Percentiles rank a stretch among this genome's conserved stretches.
phyloP scores from a whole-genome alignment of 1,140 invertebrate genomes.

The Halesus radiatus region DNA sequence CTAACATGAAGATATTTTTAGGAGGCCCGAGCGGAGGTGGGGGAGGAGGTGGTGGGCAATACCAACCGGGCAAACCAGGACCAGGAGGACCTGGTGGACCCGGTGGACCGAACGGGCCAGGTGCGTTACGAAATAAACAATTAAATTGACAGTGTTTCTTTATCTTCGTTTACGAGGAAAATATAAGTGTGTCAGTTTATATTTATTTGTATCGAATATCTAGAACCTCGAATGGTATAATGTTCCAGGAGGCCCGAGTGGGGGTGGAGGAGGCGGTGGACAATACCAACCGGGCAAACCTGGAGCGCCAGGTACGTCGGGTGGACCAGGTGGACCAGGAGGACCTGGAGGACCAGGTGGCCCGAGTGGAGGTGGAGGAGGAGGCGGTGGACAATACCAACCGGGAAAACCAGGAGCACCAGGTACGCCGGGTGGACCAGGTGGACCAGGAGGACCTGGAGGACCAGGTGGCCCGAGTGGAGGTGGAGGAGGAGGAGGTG shows the following conservation, averaged over 20 bases:
- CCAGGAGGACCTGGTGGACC: slow-evolving; percentile 14
- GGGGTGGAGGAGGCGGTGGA: slow-evolving; percentile 14
- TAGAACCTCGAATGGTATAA: background rate
- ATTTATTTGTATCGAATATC: background rate
- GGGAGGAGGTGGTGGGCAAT: too few relatives aligned
- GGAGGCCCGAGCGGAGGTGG: too few relatives aligned
- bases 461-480: background rate
- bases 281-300: slow-evolving; percentile 10
- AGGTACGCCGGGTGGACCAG: slow-evolving; percentile 29
- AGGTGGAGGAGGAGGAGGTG: slow-evolving; percentile 11
- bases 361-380: slow-evolving; percentile 16
- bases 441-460: slow-evolving; percentile 6
- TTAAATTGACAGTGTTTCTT: background rate
- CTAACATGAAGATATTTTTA: too few relatives aligned
- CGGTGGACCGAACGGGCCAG: background rate
- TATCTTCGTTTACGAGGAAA: too few relatives aligned
- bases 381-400: slow-evolving; percentile 18
- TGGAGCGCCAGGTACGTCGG: slow-evolving; percentile 28
- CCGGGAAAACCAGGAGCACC: slow-evolving; percentile 45
- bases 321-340: slow-evolving; percentile 34
- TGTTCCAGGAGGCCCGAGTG: background rate
- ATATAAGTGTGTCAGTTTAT: too few relatives aligned
- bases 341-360: slow-evolving; percentile 36
- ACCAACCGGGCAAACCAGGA: background rate
- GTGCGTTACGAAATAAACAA: background rate